Evolutionary conservation across 1,140 invertebrate genomes (phyloP).

Genomic region (Pomacea maculata): DNA sequence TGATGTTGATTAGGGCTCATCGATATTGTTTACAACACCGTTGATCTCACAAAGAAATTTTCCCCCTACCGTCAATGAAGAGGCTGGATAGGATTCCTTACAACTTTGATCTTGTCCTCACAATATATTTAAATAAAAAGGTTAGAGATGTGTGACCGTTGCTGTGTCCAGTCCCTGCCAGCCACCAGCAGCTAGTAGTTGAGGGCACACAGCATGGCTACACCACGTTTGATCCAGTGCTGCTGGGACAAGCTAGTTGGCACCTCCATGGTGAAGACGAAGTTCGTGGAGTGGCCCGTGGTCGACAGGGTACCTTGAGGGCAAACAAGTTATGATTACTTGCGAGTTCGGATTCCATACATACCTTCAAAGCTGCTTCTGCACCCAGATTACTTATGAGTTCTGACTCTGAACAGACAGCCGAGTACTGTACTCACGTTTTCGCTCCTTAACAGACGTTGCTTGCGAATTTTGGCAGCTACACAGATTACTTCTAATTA

Average conservation of each 20-base stretch:
- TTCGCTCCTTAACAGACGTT: too few relatives aligned
- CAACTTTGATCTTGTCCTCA: background rate
- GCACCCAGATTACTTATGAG: too few relatives aligned
- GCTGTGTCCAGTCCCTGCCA: background rate
- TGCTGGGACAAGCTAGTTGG: conserved; percentile 59
- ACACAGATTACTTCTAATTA: too few relatives aligned
- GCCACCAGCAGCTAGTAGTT: conserved; percentile 54
- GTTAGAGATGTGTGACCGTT: background rate
- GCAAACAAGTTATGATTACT: too few relatives aligned
- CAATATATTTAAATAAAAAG: background rate
- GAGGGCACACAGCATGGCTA: conserved; percentile 65
- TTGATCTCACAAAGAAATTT: background rate
- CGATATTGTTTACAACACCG: background rate
- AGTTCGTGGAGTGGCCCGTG: conserved; percentile 67
- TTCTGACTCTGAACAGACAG: too few relatives aligned
- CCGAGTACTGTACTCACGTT: too few relatives aligned
- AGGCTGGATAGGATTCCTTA: background rate
- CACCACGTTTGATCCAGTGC: conserved; percentile 66
- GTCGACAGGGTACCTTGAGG: conserved; percentile 60
- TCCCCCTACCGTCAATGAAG: background rate
- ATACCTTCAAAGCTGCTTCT: too few relatives aligned
- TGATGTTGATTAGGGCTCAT: background rate
- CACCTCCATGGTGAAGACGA: conserved; percentile 64
- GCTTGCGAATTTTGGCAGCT: too few relatives aligned
- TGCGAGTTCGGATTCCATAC: background rate